A percentile compares a stretch with the other conserved stretches of the same genome.
phyloP scores from a whole-genome alignment of 2,113 vertebrate species.

The Peromyscus leucopus region DNA sequence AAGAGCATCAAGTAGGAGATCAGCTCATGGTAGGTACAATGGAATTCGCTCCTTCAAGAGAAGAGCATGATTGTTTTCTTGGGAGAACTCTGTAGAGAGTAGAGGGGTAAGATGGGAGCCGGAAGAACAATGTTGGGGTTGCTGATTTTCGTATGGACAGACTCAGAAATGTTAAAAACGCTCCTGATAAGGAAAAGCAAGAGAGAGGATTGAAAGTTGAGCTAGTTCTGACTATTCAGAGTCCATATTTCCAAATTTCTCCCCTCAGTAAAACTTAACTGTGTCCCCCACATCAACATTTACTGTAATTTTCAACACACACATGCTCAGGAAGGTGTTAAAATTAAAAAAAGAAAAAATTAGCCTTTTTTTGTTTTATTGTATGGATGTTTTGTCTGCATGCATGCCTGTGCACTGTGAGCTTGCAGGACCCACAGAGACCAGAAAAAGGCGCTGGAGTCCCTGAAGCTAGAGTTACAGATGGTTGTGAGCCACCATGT shows the following conservation, averaged over 20 bases:
- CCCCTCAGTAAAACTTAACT: neutral
- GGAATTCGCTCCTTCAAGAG: too few species aligned
- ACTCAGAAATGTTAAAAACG: neutral
- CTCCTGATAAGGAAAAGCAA: neutral
- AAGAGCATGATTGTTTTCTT: neutral
- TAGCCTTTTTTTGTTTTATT: neutral
- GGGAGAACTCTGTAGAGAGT: neutral
- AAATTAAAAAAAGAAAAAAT: too few species aligned
- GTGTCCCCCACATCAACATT: too few species aligned
- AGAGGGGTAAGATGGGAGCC: neutral
- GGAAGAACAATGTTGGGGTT: neutral
- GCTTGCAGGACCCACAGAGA: neutral
- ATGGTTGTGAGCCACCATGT: too few species aligned
- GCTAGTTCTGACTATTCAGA: neutral
- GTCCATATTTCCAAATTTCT: neutral
- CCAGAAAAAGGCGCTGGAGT: neutral
- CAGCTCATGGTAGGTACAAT: too few species aligned
- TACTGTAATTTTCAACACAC: neutral
- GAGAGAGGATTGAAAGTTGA: neutral
- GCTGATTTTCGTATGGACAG: neutral
- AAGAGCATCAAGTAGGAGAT: too few species aligned
- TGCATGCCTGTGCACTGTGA: neutral
- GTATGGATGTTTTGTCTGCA: neutral
- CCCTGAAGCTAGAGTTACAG: neutral
- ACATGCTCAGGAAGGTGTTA: neutral